Base-by-base conservation (phyloP, 2,113 vertebrate species). In the Cichladusa arquata region DNA sequence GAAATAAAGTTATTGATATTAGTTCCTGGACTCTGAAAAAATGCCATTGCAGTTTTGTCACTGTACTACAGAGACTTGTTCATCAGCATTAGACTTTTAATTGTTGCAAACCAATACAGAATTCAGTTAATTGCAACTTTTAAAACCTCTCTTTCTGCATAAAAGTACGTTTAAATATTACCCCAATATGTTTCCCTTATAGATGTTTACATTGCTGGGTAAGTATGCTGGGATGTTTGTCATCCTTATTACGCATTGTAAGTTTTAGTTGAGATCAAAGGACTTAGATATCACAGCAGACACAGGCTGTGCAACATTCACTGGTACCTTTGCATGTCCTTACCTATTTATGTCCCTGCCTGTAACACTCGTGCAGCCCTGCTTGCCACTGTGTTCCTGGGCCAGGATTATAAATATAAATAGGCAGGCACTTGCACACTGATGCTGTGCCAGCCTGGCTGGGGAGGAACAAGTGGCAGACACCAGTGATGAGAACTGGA, bases 1-100 rank as follows among this genome's bases (percentile, higher is more conserved):
- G 57, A 94, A 96, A 82, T 72, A 81, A 93, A 93, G 50, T n/a
- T 48, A 44, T 45, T 61, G 53, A 36, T 90, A 79, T 67, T 72
- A 92, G 47, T 22, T 51, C 28, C 58, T 88, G 62, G 78, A 85
- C 58, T 92, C 81, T 61, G 53, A 85, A 82, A n/a, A 69, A 34
- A 58, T 66, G 36, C n/a, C 47, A 33, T 20, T 83, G 58, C 48
- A 81, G 62, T 91, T 76, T 81, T 84, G 57, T 71, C 53, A 71
- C 36, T 81, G 18, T 29, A 94, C 74, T 81, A 31, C 45, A 73
- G 76, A 89, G 81, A 54, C 11, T 31, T 84, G 6, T 66, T 94
- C 70, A 34, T 73, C 34, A 79, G 34, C 66, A 83, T 72, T 65
- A 73, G 47, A 54, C 36, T 71, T 88, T 89, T 70, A 90, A 79